Conservation (phyloP, 2,113 vertebrate genomes). For the Aythya baeri region DNA sequence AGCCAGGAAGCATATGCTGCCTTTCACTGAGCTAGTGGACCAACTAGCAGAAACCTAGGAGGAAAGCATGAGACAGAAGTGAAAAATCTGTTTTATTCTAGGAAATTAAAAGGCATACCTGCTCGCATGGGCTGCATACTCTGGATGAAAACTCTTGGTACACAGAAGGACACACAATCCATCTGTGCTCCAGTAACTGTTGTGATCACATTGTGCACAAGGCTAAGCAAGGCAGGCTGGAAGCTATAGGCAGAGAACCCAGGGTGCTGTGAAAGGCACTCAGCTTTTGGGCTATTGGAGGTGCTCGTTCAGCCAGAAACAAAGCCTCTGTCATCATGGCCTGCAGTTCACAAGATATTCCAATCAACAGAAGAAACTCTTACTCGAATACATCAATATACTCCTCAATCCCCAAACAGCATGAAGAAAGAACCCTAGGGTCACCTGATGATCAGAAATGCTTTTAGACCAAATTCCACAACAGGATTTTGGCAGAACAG, state of each 20-base stretch:
- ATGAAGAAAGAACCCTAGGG: background rate
- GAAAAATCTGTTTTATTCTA: background rate
- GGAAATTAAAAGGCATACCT: background rate
- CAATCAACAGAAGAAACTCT: background rate
- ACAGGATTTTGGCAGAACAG: background rate
- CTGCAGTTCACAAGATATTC: background rate
- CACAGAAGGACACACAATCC: background rate
- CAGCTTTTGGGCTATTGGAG: background rate
- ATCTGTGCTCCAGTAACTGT: background rate
- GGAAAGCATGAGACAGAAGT: fast-evolving
- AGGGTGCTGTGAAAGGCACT: background rate
- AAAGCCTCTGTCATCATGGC: background rate
- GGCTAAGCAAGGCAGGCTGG: background rate
- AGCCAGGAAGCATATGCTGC: background rate
- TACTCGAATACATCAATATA: background rate
- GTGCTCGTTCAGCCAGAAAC: background rate
- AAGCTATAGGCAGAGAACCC: background rate
- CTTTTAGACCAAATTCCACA: background rate
- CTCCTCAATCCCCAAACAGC: background rate
- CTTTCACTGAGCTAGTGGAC: background rate
- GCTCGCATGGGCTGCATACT: background rate
- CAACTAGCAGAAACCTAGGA: background rate
- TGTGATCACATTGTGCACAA: background rate
- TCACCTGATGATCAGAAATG: background rate
- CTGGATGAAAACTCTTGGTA: background rate